phyloP scores from a whole-genome alignment of 1,140 invertebrate species.

The Acromyrmex echinatior region DNA sequence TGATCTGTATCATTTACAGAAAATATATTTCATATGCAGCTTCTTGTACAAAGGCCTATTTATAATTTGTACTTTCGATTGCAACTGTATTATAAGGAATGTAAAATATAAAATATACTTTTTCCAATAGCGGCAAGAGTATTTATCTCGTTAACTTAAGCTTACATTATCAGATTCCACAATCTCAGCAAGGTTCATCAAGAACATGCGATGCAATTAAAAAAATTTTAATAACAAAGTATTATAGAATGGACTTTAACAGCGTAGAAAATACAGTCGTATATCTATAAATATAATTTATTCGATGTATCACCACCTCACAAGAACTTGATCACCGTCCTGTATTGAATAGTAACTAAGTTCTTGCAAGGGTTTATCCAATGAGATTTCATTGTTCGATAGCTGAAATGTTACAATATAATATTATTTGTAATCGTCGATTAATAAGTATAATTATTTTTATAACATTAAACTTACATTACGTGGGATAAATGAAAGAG shows the following conservation, averaged over 20 bases:
- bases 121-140: slow-evolving; percentile 36
- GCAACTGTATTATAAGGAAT: slow-evolving; percentile 59
- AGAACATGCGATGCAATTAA: slow-evolving; percentile 77
- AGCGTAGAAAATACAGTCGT: slow-evolving; percentile 82
- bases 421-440: slow-evolving; percentile 84
- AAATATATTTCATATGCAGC: slow-evolving; percentile 38
- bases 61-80: slow-evolving; percentile 64
- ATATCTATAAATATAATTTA: slow-evolving; percentile 68
- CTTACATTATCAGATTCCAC: neutral
- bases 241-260: slow-evolving; percentile 81
- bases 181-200: slow-evolving; percentile 47
- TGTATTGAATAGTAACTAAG: slow-evolving; percentile 94
- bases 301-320: slow-evolving; percentile 88
- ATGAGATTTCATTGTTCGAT: slow-evolving; percentile 89
- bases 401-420: slow-evolving; percentile 86
- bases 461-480: slow-evolving; percentile 85
- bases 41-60: slow-evolving; percentile 51
- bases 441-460: slow-evolving; percentile 53
- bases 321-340: slow-evolving; percentile 92
- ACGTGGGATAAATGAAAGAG: slow-evolving; percentile 86
- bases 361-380: slow-evolving; percentile 94
- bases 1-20: slow-evolving; percentile 54
- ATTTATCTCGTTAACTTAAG: slow-evolving; percentile 33
- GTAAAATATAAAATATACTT: slow-evolving; percentile 60
- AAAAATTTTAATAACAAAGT: slow-evolving; percentile 86